phyloP scores from a whole-genome alignment of 2,113 vertebrate genomes.

The Craseonycteris thonglongyai region DNA sequence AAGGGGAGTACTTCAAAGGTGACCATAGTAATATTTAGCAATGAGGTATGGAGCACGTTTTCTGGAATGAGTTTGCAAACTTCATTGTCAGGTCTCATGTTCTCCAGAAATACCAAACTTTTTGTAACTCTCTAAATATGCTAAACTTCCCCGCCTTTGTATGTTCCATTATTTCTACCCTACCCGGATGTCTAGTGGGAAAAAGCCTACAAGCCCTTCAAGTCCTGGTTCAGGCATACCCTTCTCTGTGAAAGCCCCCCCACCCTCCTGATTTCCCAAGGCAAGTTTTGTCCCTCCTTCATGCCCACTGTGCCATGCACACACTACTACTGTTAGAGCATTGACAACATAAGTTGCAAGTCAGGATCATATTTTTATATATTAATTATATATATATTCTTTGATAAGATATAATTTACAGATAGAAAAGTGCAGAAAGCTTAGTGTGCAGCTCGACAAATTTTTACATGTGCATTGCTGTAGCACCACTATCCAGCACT shows the following conservation, averaged over 20 bases:
- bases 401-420: not conserved
- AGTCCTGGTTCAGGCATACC: not conserved
- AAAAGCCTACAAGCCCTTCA: not conserved
- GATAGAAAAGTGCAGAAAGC: not conserved
- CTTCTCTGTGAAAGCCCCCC: not conserved
- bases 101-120: not conserved
- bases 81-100: no score
- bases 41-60: no score
- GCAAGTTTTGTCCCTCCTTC: not conserved
- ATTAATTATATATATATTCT: not conserved
- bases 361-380: not conserved
- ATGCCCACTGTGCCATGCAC: not conserved
- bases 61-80: no score
- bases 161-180: not conserved
- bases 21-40: no score
- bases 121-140: not conserved
- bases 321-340: not conserved
- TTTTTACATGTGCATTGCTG: not conserved
- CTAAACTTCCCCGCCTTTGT: not conserved
- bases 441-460: not conserved
- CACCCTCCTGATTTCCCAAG: not conserved
- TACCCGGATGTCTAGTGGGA: not conserved
- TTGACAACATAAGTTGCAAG: not conserved
- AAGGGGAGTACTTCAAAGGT: no score
- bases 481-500: no score